Evolutionary conservation across 2,888 invertebrate genomes (phyloP).

Genomic region (Pachycephus smyrnensis): DNA sequence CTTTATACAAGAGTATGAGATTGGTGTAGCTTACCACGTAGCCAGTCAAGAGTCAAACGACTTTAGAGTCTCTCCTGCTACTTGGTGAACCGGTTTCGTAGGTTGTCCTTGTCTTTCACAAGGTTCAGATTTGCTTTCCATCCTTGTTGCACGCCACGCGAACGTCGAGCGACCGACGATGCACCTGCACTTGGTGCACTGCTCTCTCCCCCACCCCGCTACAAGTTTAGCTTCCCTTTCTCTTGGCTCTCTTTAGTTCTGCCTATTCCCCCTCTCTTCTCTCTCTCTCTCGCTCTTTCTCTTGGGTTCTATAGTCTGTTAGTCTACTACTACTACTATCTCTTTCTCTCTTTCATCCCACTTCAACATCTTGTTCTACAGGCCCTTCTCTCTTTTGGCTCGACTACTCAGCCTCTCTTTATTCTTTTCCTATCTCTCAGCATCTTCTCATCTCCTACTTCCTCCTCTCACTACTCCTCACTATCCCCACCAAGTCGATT

Average conservation of each 20-base stretch:
- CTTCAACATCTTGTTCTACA: constrained; percentile 20
- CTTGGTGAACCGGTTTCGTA: constrained; percentile 44
- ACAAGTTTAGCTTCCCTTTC: constrained; percentile 11
- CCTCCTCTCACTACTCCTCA: too few relatives aligned
- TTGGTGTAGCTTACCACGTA: too few relatives aligned
- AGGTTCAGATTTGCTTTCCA: constrained; percentile 15
- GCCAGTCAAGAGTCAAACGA: neutral
- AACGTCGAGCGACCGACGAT: constrained; percentile 59
- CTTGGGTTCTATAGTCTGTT: constrained; percentile 10
- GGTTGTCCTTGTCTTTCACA: constrained; percentile 28
- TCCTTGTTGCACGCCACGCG: constrained; percentile 59
- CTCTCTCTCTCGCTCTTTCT: constrained; percentile 8
- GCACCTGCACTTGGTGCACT: constrained; percentile 58
- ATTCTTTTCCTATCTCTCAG: constrained; percentile 4
- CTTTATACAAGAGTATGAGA: too few relatives aligned
- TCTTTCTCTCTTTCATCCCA: constrained; percentile 8
- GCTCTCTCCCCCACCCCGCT: neutral
- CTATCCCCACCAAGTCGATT: constrained; percentile 42
- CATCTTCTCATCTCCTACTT: constrained; percentile 25
- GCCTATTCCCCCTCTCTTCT: constrained; percentile 16
- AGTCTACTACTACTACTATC: constrained; percentile 13
- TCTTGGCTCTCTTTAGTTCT: neutral
- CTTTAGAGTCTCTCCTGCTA: constrained; percentile 6
- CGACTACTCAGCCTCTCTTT: constrained; percentile 1
- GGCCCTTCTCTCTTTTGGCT: constrained; percentile 11